Conservation (phyloP, 2,888 invertebrate genomes). For the Macrophya annulata region DNA sequence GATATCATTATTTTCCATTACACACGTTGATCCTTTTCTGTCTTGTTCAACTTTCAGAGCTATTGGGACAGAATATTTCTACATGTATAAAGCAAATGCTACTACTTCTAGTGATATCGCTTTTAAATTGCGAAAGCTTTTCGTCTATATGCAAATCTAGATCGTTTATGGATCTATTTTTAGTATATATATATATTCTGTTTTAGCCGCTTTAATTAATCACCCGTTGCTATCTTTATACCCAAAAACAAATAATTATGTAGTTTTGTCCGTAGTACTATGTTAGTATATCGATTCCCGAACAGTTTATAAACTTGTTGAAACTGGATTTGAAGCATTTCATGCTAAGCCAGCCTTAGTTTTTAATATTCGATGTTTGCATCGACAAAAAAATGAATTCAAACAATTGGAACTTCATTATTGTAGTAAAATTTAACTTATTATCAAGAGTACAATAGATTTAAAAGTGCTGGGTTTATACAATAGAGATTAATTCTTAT, state of each 20-base stretch:
- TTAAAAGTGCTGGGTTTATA: constrained; percentile 38
- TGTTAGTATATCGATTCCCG: constrained; percentile 55
- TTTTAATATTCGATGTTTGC: constrained; percentile 37
- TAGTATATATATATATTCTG: constrained; percentile 33
- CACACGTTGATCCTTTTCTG: constrained; percentile 22
- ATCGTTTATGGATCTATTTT: constrained; percentile 38
- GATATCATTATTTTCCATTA: background rate
- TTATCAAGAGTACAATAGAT: constrained; percentile 40
- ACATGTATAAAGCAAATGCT: constrained; percentile 19
- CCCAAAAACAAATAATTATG: background rate
- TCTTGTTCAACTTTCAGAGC: constrained; percentile 1
- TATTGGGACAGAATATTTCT: constrained; percentile 36
- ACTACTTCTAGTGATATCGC: constrained; percentile 32
- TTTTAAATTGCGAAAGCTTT: constrained; percentile 18
- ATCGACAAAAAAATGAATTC: constrained; percentile 28
- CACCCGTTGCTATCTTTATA: constrained; percentile 33
- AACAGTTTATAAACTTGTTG: constrained; percentile 46
- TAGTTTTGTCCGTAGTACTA: constrained; percentile 43
- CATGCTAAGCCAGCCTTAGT: constrained; percentile 49
- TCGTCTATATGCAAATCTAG: constrained; percentile 19
- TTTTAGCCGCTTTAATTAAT: constrained; percentile 29
- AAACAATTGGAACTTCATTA: constrained; percentile 38
- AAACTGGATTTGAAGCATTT: constrained; percentile 48
- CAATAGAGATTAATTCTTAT: constrained; percentile 7
- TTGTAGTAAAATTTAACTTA: constrained; percentile 40